These are phyloP conservation scores for Glaucidium brasilianum DNA, from an alignment of 2,113 vertebrate species.

Conservation along the genomic window DNA sequence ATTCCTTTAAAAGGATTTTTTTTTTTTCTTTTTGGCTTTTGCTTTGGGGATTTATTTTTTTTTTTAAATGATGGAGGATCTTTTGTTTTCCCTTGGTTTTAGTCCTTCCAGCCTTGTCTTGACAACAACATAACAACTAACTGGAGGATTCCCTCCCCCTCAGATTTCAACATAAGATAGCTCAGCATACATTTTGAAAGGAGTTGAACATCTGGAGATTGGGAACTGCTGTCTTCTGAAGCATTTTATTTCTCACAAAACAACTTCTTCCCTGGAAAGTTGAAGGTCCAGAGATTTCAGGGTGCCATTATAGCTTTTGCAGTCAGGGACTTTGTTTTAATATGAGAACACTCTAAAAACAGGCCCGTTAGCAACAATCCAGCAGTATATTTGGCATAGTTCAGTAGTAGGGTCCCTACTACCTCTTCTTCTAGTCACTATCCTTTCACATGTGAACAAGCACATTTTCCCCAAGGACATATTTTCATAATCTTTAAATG, in stretches of 20 bases:
- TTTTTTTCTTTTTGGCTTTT: neutral
- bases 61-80: neutral
- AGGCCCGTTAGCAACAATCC: neutral
- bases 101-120: neutral
- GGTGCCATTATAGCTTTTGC: neutral
- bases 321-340: neutral
- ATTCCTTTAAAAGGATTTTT: neutral
- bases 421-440: neutral
- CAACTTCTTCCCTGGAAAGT: neutral
- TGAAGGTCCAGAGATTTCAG: neutral
- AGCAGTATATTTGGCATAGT: neutral
- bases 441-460: neutral
- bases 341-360: neutral
- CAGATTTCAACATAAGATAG: neutral
- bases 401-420: neutral
- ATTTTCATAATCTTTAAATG: neutral
- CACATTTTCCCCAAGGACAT: accelerated
- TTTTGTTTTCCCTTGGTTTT: neutral
- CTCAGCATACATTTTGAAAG: neutral
- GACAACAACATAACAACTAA: neutral
- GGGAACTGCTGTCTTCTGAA: neutral
- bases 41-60: neutral
- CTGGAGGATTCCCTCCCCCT: neutral
- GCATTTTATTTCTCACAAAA: neutral
- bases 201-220: neutral